A percentile compares a stretch with the other conserved stretches of the same genome.
These are phyloP conservation scores for Augiades crinisus DNA, from an alignment of 2,888 invertebrate species.

Conservation along the genomic window DNA sequence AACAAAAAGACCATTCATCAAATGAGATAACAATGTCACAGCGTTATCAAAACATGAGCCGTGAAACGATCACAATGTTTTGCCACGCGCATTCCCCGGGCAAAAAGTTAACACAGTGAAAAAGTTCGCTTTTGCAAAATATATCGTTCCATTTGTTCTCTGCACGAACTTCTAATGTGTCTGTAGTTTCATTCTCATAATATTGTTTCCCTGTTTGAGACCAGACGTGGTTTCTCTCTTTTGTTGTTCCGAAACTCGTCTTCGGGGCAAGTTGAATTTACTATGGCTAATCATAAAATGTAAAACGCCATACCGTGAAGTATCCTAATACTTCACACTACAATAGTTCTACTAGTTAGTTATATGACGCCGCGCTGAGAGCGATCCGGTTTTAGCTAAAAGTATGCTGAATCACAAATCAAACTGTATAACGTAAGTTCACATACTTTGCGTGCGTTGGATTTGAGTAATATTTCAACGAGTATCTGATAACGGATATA, in stretches of 20 bases:
- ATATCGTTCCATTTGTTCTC: slow-evolving; percentile 60
- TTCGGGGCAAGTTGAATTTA: too few relatives aligned
- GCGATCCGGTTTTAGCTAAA: slow-evolving; percentile 74
- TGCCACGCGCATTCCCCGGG: slow-evolving; percentile 55
- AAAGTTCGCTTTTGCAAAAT: slow-evolving; percentile 57
- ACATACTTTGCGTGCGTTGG: too few relatives aligned
- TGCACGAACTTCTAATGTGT: slow-evolving; percentile 32
- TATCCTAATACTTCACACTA: too few relatives aligned
- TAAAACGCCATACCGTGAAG: too few relatives aligned
- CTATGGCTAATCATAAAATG: too few relatives aligned
- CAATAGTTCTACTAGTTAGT: slow-evolving; percentile 41
- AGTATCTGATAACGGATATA: too few relatives aligned
- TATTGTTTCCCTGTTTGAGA: neutral
- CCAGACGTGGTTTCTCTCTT: too few relatives aligned
- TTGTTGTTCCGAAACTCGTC: too few relatives aligned
- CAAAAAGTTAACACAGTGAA: slow-evolving; percentile 69
- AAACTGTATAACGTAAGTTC: too few relatives aligned
- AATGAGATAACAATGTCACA: slow-evolving; percentile 76
- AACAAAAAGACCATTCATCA: slow-evolving; percentile 78
- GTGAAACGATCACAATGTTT: slow-evolving; percentile 73
- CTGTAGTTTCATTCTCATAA: slow-evolving; percentile 10
- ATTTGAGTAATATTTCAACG: too few relatives aligned
- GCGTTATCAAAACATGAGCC: slow-evolving; percentile 77
- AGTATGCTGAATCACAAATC: slow-evolving; percentile 76
- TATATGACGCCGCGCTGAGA: slow-evolving; percentile 63